Conservation (phyloP, 2,797 vertebrate genomes). For the Macrochelys suwanniensis region DNA sequence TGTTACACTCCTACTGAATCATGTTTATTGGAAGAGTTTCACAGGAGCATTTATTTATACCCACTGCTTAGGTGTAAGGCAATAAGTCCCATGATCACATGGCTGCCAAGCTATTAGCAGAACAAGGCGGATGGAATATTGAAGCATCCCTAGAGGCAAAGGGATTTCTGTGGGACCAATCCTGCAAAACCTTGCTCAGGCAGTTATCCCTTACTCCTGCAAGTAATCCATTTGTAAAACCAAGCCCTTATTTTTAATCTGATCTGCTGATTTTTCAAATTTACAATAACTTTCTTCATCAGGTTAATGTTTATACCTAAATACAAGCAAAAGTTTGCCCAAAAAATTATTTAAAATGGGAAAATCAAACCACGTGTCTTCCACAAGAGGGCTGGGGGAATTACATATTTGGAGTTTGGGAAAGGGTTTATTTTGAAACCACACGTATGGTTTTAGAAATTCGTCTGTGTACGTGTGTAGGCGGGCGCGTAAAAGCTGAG, state of each 20-base stretch:
- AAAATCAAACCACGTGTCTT: neutral
- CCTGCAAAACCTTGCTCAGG: neutral
- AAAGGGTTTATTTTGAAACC: neutral
- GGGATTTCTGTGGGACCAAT: neutral
- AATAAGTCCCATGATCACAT: neutral
- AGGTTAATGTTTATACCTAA: neutral
- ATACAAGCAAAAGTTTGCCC: neutral
- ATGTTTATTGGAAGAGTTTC: neutral
- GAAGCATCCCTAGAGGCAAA: neutral
- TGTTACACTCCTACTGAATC: neutral
- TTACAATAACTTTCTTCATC: neutral
- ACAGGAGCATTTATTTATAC: neutral
- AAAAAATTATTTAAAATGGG: neutral
- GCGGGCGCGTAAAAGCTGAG: too few species aligned
- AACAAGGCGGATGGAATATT: neutral
- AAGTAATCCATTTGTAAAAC: too few species aligned
- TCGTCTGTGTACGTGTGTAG: rapidly evolving
- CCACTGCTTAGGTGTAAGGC: neutral
- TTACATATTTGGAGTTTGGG: neutral
- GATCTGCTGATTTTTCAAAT: neutral
- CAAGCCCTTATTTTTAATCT: neutral
- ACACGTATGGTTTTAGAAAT: neutral
- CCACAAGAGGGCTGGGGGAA: neutral
- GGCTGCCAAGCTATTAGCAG: neutral
- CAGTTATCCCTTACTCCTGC: too few species aligned